phyloP scores from a whole-genome alignment of 64 coral and sea anemone genomes.

The Montipora cactus region DNA sequence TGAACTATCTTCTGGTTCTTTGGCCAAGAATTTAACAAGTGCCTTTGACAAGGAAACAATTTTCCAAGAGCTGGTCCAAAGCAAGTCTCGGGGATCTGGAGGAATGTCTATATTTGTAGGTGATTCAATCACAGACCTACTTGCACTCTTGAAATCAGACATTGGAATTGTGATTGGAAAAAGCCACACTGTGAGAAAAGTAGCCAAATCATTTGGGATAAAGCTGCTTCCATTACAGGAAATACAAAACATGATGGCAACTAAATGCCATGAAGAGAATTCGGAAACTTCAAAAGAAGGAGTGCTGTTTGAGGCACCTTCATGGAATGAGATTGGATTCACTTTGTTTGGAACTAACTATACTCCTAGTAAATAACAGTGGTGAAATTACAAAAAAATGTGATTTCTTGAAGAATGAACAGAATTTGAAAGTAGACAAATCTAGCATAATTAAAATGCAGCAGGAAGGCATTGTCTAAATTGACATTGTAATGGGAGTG shows the following conservation, averaged over 20 bases:
- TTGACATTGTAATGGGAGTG: too few relatives aligned
- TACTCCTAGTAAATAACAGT: conserved; percentile 42
- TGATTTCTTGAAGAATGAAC: neutral
- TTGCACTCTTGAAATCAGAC: conserved; percentile 80
- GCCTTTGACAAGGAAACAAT: conserved; percentile 87
- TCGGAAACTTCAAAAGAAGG: conserved; percentile 6
- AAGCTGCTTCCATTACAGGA: conserved; percentile 70
- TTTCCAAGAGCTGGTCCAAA: conserved; percentile 54
- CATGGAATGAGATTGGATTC: conserved; percentile 90
- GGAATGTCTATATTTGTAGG: conserved; percentile 87
- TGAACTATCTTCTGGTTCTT: conserved; percentile 74
- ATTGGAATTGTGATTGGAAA: conserved; percentile 92
- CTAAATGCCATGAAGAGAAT: conserved; percentile 12
- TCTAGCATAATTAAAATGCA: too few relatives aligned
- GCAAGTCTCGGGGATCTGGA: conserved; percentile 11
- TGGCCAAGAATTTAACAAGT: conserved; percentile 67
- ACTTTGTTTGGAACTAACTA: conserved; percentile 81
- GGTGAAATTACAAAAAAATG: neutral
- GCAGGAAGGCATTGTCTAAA: too few relatives aligned
- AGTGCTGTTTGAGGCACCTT: conserved; percentile 80
- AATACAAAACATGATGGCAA: conserved; percentile 28
- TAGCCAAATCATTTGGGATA: conserved; percentile 89
- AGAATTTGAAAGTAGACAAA: neutral
- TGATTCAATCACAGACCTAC: conserved; percentile 87
- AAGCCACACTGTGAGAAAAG: conserved; percentile 71